Percentiles rank a stretch among this genome's conserved stretches.
phyloP scores from a whole-genome alignment of 2,113 vertebrate species.

The Cacatua alba region DNA sequence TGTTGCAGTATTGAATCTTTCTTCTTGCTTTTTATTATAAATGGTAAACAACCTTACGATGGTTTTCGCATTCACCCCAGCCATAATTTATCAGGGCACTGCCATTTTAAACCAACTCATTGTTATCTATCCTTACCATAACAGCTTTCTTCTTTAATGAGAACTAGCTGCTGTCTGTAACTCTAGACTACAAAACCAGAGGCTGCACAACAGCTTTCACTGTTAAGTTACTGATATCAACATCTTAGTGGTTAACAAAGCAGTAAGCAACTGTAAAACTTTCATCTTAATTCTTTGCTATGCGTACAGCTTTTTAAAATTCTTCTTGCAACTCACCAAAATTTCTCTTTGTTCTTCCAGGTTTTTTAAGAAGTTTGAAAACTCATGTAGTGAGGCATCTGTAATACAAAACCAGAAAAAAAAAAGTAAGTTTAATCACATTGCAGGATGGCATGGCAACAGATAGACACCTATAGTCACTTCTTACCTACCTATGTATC shows the following conservation, averaged over 20 bases:
- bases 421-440: neutral
- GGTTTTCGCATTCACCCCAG: neutral
- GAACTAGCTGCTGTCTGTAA: neutral
- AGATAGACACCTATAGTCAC: neutral
- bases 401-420: conserved; percentile 35
- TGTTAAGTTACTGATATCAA: neutral
- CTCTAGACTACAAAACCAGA: neutral
- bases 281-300: neutral
- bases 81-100: neutral
- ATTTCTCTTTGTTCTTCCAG: conserved; percentile 97
- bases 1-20: neutral
- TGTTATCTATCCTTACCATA: neutral
- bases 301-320: neutral
- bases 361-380: conserved; percentile 91
- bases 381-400: conserved; percentile 96
- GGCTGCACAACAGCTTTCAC: neutral
- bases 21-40: neutral
- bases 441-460: neutral
- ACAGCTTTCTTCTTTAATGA: neutral
- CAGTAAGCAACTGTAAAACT: neutral
- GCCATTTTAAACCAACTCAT: neutral
- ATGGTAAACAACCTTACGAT: neutral
- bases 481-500: conserved; percentile 86
- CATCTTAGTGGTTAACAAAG: neutral
- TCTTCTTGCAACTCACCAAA: conserved; percentile 84